Evolutionary conservation across 2,888 invertebrate genomes (phyloP).

Genomic region (Drosophila robusta): DNA sequence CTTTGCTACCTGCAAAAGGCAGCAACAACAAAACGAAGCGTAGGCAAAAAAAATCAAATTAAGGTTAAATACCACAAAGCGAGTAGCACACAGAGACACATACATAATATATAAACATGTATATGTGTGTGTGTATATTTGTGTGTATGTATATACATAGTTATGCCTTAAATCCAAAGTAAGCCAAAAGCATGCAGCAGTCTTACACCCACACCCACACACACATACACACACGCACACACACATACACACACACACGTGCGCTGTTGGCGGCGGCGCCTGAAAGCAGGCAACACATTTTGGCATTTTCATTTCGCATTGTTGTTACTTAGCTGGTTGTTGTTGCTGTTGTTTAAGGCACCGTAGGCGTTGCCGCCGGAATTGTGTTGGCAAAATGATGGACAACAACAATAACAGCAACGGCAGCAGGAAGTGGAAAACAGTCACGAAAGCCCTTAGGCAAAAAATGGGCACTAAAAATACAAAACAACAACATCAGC

Average conservation of each 20-base stretch:
- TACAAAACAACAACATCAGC: conserved; percentile 35
- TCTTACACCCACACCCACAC: conserved; percentile 32
- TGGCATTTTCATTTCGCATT: conserved; percentile 63
- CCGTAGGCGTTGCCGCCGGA: conserved; percentile 77
- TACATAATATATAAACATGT: conserved; percentile 13
- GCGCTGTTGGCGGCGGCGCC: conserved; percentile 51
- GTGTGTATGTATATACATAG: conserved; percentile 15
- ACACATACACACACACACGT: conserved; percentile 17
- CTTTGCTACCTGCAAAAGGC: conserved; percentile 42
- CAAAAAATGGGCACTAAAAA: conserved; percentile 64
- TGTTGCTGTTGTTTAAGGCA: conserved; percentile 30
- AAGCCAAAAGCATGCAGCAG: conserved; percentile 56
- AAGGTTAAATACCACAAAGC: conserved; percentile 81
- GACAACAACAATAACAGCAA: conserved; percentile 58
- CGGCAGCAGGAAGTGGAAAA: conserved; percentile 71
- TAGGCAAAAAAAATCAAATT: conserved; percentile 70
- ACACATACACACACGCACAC: conserved; percentile 20
- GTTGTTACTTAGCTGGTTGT: conserved; percentile 30
- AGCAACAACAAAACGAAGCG: conserved; percentile 26
- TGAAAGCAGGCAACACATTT: conserved; percentile 75
- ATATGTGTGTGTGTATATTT: conserved; percentile 10
- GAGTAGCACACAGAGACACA: conserved; percentile 50
- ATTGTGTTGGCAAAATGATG: conserved; percentile 76
- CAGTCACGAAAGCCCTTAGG: conserved; percentile 68
- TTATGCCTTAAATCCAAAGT: conserved; percentile 59